phyloP scores from a whole-genome alignment of 2,113 vertebrate species.

The Anguilla japonica region DNA sequence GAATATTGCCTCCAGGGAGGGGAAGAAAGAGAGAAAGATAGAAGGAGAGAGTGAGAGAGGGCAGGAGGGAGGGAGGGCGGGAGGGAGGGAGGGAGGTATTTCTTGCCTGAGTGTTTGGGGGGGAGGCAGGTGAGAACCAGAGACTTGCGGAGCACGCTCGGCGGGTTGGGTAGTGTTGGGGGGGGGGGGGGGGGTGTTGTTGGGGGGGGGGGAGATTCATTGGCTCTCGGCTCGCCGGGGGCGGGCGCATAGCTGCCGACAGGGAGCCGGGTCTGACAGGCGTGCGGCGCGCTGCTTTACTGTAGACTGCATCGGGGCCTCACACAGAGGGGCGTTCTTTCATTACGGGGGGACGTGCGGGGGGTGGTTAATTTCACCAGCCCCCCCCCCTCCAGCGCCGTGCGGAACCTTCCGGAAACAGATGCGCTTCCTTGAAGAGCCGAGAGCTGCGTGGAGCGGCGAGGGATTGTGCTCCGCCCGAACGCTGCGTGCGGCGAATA shows the following conservation, averaged over 20 bases:
- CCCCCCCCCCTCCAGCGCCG: not conserved
- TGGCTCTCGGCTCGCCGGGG: not conserved
- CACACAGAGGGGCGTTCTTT: not conserved
- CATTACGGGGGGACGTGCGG: not conserved
- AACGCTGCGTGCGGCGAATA: not conserved
- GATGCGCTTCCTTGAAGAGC: not conserved
- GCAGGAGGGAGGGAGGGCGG: too few species aligned
- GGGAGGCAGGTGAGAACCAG: not conserved
- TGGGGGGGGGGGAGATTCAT: not conserved
- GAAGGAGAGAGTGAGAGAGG: too few species aligned
- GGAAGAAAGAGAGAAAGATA: too few species aligned
- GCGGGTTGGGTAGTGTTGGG: not conserved
- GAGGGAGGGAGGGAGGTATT: not conserved
- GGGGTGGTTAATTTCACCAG: not conserved
- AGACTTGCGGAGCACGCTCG: not conserved
- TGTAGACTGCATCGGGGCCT: not conserved
- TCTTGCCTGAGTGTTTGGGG: not conserved
- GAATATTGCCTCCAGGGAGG: not conserved
- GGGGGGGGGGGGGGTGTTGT: too few species aligned
- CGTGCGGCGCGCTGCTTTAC: not conserved
- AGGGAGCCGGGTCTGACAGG: not conserved
- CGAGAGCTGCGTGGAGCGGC: not conserved
- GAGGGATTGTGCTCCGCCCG: not conserved
- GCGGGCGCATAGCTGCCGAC: not conserved
- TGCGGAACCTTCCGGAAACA: not conserved